phyloP scores from a whole-genome alignment of 1,140 invertebrate species.

The Formica selysi region DNA sequence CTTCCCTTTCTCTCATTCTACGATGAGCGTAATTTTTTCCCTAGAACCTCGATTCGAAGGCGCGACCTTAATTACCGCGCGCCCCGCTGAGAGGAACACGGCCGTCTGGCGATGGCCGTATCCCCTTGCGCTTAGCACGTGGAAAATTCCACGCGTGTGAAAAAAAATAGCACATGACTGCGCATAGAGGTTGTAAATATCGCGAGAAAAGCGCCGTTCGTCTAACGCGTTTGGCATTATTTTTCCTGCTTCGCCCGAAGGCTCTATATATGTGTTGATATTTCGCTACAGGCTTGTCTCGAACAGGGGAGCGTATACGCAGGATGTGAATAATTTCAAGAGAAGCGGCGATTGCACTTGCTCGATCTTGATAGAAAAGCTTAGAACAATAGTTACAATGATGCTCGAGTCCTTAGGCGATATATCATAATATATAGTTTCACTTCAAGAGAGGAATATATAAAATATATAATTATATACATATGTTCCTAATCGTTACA shows the following conservation, averaged over 20 bases:
- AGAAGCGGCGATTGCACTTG: background rate
- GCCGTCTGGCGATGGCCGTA: conserved; percentile 34
- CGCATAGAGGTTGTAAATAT: conserved; percentile 32
- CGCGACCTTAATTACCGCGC: conserved; percentile 67
- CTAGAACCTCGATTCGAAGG: conserved; percentile 53
- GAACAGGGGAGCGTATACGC: background rate
- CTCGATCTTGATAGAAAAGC: conserved; percentile 39
- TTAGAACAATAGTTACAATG: background rate
- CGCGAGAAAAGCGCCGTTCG: conserved; percentile 27
- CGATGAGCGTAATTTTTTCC: conserved; percentile 57
- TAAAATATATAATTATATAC: background rate
- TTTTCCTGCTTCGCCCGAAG: conserved; percentile 5
- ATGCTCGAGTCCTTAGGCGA: conserved; percentile 14
- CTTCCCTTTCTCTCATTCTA: conserved; percentile 33
- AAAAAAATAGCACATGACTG: conserved; percentile 23
- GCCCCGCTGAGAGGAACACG: conserved; percentile 58
- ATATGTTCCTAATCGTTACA: background rate
- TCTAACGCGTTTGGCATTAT: conserved; percentile 26
- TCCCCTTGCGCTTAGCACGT: conserved; percentile 44
- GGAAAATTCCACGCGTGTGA: conserved; percentile 49
- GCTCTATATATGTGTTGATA: conserved; percentile 23
- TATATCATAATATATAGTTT: background rate
- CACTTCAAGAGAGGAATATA: background rate
- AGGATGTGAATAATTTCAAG: conserved; percentile 3
- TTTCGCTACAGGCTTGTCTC: conserved; percentile 10